phyloP scores from a whole-genome alignment of 2,797 vertebrate species.

The Rhinogobio ventralis region DNA sequence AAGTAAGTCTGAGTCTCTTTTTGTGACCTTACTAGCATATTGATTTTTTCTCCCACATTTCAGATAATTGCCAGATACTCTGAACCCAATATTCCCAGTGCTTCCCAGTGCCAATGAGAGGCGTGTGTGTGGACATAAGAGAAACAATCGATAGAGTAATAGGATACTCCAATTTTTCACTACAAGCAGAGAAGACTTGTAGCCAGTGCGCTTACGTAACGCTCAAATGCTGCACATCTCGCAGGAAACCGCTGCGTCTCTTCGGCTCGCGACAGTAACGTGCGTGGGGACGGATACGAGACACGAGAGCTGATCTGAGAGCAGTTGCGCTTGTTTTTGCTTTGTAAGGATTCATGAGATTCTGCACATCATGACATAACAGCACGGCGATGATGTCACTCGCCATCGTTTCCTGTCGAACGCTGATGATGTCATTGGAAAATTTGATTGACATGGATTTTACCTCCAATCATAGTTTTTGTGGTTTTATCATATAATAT shows the following conservation, averaged over 20 bases:
- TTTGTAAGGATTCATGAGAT: no score
- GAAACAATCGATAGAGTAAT: conserved; percentile 78
- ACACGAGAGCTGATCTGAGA: conserved; percentile 2
- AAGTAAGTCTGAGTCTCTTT: conserved; percentile 69
- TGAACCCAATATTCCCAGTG: conserved; percentile 87
- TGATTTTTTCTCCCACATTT: conserved; percentile 88
- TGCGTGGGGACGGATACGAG: neutral
- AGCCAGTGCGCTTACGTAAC: conserved; percentile 1
- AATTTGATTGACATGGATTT: neutral
- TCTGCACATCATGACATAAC: neutral
- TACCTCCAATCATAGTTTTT: neutral
- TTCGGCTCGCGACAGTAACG: conserved; percentile 49
- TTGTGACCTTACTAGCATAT: conserved; percentile 84
- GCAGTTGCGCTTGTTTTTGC: neutral
- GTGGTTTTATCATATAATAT: neutral
- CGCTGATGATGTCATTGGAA: neutral
- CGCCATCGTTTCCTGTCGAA: neutral
- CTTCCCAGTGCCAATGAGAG: conserved; percentile 73
- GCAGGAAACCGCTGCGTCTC: neutral
- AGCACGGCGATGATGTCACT: neutral
- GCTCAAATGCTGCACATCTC: neutral
- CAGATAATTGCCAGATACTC: conserved; percentile 88
- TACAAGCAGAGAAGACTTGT: neutral
- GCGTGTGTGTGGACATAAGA: conserved; percentile 73
- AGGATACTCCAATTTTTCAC: conserved; percentile 11